Conservation (phyloP, 2,888 invertebrate species). For the Himalopsyche tibetana region DNA sequence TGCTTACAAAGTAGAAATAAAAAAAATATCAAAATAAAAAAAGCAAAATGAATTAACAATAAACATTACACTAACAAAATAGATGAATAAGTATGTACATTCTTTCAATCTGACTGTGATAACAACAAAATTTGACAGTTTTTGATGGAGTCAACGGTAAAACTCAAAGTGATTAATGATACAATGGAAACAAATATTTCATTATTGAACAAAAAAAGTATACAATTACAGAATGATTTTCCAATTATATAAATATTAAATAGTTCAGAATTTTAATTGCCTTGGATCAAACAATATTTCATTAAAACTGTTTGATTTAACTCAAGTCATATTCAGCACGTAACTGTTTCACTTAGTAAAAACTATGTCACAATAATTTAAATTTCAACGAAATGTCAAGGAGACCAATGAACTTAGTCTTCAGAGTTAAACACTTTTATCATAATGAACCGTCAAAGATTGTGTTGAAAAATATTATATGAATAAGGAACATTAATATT, state of each 20-base stretch:
- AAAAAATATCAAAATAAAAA: slow-evolving; percentile 35
- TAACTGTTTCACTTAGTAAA: too few relatives aligned
- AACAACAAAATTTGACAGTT: neutral
- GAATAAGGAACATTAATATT: neutral
- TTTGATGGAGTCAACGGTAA: neutral
- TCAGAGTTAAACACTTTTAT: neutral
- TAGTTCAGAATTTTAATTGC: too few relatives aligned
- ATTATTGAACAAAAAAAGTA: neutral
- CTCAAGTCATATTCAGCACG: too few relatives aligned
- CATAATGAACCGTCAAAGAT: neutral
- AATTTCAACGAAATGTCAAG: too few relatives aligned
- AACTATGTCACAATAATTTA: too few relatives aligned
- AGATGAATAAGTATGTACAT: slow-evolving; percentile 28
- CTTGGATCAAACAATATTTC: too few relatives aligned
- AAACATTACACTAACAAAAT: slow-evolving; percentile 10
- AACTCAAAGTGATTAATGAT: neutral
- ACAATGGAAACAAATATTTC: neutral
- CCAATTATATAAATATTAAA: too few relatives aligned
- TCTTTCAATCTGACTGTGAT: neutral
- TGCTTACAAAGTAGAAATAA: neutral
- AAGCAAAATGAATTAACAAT: slow-evolving; percentile 36
- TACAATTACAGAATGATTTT: too few relatives aligned
- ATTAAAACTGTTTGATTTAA: too few relatives aligned
- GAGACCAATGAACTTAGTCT: too few relatives aligned
- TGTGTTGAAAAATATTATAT: neutral